Base-by-base conservation (phyloP, 64 coral and sea anemone genomes). In the Stichodactyla mertensii region DNA sequence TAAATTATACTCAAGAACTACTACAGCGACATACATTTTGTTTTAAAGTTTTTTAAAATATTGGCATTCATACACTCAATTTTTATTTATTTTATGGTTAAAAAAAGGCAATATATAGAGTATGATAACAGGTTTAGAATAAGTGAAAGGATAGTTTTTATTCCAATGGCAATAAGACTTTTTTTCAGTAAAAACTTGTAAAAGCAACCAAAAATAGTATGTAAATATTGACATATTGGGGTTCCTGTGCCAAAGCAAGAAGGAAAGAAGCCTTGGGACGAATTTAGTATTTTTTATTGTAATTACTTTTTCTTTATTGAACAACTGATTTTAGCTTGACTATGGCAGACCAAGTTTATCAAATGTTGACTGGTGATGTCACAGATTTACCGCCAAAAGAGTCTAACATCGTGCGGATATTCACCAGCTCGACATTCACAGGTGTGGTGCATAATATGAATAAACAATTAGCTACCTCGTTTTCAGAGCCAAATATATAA, bases 391-490 rank as follows among this genome's bases (percentile, higher is more conserved):
- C 94, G 10, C 45, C 82, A 74, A 95, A 95, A 52, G 94, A 95
- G 58, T 95, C 94, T 2, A 95, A 92, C 52, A 89, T 95, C 16
- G 84, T 95, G 7, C 84, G 94, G 16, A 92, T 95, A 62, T 95
- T 95, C 71, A 95, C 94, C 13, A 95, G 94, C 69, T 95, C 94
- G 28, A 95, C 94, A 11, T 95, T 95, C 24, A 95, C 93, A 84
- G 93, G 93, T 95, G 80, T 55, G 52, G 45, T 10, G 8, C n/a
- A 31, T 58, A 4, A 15, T 6, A 58, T 58, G 9, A 58, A 58
- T 11, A 9, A 58, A 58, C 14, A 15, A 9, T 11, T 11, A 58
- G 56, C 56, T 58, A 11, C 14, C 56, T 58, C 56, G 1, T 58
- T 58, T 45, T 45, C 36, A 45, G 36, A 45, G 36, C 36, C 36